Base-by-base conservation (phyloP, 2,797 vertebrate genomes). In the Cheirogaleus major region DNA sequence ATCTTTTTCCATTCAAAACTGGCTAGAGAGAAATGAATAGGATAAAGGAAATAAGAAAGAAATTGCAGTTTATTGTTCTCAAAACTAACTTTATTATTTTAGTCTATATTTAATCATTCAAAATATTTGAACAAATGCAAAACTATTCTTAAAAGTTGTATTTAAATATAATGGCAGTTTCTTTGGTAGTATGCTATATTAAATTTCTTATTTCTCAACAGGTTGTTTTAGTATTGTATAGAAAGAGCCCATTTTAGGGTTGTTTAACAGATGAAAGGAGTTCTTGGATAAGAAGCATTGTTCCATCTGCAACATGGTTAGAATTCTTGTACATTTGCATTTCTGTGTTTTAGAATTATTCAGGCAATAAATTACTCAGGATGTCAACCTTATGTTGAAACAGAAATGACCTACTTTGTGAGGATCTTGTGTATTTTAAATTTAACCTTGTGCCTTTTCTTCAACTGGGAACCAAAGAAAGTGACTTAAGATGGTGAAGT, bases 311-410 rank as follows among this genome's bases (percentile, higher is more conserved):
- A 96, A 48, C 82, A 41, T 93, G 96, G 93, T 85, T 83, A 86
- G 94, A 91, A 90, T 35, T 72, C 82, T 82, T n/a, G 35, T 23
- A 32, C 76, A 93, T 97, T 93, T 98, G 93, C 91, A 97, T 81
- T 89, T 97, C 73, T 92, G 81, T 93, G 67, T 93, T 97, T 97
- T 93, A 94, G 95, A 97, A 96, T 94, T 97, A 95, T 96, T 96
- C 96, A 96, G 96, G 83, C 94, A 96, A 95, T 93, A 95, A 86
- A 95, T 97, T 97, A 95, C 91, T 61, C 89, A 96, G 93, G 87
- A 97, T 96, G 93, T 89, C 96, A 98, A 94, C 93, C 95, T 97
- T 95, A 92, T 94, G 89, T 69, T 86, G 89, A 97, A 92, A 94
- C 75, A 96, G 94, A 94, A 95, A 94, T 97, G 95, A 96, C 96